A percentile compares a stretch with the other conserved stretches of the same genome.
Conservation (phyloP, 30 jellyfish, hydroid and myxozoan genomes). For the Rhopilema esculentum region DNA sequence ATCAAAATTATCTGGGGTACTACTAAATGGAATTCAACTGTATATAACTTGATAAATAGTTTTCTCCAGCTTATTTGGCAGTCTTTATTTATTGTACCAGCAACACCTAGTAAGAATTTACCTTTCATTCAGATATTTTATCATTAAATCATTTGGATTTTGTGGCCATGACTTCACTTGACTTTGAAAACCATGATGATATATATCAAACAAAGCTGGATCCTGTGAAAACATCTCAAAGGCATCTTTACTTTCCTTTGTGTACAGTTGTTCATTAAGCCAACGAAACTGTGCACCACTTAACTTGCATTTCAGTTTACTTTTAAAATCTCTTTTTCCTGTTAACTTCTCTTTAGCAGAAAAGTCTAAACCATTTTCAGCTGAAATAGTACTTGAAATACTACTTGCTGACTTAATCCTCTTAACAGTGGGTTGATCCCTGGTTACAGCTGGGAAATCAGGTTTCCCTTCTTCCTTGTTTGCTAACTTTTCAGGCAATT, state of each 20-base stretch:
- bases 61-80: no score
- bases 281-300: conserved; percentile 93
- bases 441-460: neutral
- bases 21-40: no score
- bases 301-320: conserved; percentile 61
- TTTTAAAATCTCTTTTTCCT: conserved; percentile 23
- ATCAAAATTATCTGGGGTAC: no score
- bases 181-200: conserved; percentile 84
- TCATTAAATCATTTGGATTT: conserved; percentile 88
- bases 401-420: neutral
- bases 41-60: no score
- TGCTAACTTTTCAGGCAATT: neutral
- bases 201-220: conserved; percentile 81
- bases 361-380: neutral
- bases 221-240: conserved; percentile 63
- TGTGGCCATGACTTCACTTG: conserved; percentile 94
- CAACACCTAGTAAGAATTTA: no score
- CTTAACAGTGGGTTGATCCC: neutral
- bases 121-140: conserved; percentile 64
- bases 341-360: neutral
- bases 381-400: neutral
- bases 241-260: conserved; percentile 78
- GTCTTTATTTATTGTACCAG: no score
- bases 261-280: conserved; percentile 88
- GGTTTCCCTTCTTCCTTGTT: neutral